Base-by-base conservation (phyloP, 2,888 invertebrate genomes). In the Erynnis tages region DNA sequence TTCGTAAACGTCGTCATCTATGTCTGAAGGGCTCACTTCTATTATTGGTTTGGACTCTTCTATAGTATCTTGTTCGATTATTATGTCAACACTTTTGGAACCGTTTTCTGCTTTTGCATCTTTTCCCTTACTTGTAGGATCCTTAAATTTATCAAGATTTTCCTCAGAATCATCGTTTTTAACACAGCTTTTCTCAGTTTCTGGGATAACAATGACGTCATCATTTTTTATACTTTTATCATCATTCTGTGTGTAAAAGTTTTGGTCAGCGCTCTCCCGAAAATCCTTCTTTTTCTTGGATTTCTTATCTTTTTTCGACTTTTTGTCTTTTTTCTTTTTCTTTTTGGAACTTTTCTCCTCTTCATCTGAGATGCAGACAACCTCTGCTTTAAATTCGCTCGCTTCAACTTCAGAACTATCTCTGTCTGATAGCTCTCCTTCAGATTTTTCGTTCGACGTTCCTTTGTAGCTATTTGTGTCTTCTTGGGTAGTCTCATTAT, bases 281-380 rank as follows among this genome's bases (percentile, higher is more conserved):
- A 87, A 85, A 82, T 82, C 81, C 77, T 66, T 65, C 63, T 62
- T 49, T 73, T 79, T 81, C 48, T 82, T 80, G 1, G 68, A 70
- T 54, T 75, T 79, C 62, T 73, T 89, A 54, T 57, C 68, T 69
- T 73, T 91, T 69, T 69, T 91, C 59, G 69, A 86, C 71, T 83
- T 91, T 55, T 86, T 84, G 47, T 80, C 75, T 55, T 78, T 79
- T 47, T 80, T 81, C 55, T 79, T 79, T 25, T 76, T 74, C 16
- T 67, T 64, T 52, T 68, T 76, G 45, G 68, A 67, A 19, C 57
- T 67, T 2, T 56, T 54, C 1, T 38, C 57, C 29, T 88, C 86
- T 1, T 89, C 88, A 30, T 89, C 90, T 1, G 89, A 89, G 56
- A 92, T 91, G 14, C 88, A 89, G 2, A 92, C 82, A 0, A 92